Conservation (phyloP, 1,140 invertebrate species). For the Zaprionus inermis region DNA sequence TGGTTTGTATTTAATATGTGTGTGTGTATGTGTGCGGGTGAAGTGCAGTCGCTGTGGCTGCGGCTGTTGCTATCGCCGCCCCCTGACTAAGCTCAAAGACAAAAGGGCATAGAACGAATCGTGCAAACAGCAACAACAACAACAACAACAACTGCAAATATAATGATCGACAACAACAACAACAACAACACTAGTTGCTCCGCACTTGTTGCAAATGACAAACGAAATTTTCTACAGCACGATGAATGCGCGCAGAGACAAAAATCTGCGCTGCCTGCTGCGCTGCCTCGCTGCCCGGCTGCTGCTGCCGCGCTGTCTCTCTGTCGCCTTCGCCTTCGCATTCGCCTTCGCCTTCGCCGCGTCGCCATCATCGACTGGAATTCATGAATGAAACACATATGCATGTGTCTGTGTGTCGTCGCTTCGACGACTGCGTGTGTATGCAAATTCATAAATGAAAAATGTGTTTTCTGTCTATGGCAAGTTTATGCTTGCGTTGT, state of each 20-base stretch:
- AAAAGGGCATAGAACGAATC: conserved; percentile 52
- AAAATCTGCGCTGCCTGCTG: conserved; percentile 37
- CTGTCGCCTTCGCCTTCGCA: conserved; percentile 18
- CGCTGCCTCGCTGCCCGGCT: conserved; percentile 20
- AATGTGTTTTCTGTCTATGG: conserved; percentile 53
- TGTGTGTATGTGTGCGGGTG: conserved; percentile 49
- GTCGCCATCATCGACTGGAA: conserved; percentile 62
- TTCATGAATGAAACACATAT: conserved; percentile 81
- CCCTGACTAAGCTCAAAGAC: conserved; percentile 62
- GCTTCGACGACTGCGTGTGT: conserved; percentile 63
- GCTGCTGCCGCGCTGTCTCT: conserved; percentile 20
- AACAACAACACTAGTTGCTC: conserved; percentile 35
- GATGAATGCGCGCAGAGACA: conserved; percentile 34
- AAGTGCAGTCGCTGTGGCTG: conserved; percentile 54
- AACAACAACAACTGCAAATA: conserved; percentile 28
- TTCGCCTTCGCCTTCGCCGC: conserved; percentile 29
- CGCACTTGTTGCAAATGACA: conserved; percentile 80
- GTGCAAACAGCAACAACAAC: conserved; percentile 30
- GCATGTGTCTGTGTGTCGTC: conserved; percentile 36
- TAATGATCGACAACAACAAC: conserved; percentile 34
- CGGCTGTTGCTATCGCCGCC: conserved; percentile 50
- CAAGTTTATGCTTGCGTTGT: conserved; percentile 31
- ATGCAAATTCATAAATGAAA: conserved; percentile 77
- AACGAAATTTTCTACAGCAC: conserved; percentile 57
- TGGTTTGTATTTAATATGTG: conserved; percentile 27